Evolutionary conservation across 2,797 vertebrate genomes (phyloP), one percentile per base, ranked within the genome.

Genomic region (Emydoidea blandingii): DNA sequence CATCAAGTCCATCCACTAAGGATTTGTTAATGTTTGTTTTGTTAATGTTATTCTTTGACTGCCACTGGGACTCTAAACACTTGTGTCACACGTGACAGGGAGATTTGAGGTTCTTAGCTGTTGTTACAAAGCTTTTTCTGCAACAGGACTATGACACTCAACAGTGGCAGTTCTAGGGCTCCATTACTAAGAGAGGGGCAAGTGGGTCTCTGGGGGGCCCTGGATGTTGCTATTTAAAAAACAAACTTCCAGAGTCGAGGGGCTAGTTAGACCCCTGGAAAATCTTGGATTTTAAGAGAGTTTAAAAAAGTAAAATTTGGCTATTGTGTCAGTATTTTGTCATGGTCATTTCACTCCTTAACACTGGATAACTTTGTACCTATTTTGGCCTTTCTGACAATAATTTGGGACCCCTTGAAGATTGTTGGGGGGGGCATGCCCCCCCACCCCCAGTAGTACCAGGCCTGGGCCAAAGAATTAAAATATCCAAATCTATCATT

Each of bases 81-180:
- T 2, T 29, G 12, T 44, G 18, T 37, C 6, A 2, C 1, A 0
- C 0, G 1, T 62, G 72, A 53, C 10, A 1, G 4, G 2, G 54
- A 89, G 86, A 78, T 9, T 89, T 86, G 16, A 50, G 25, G 44
- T 34, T 5, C 41, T 15, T 27, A 47, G 1, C 0, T 1, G 47
- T 0, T 2, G 31, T 31, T 8, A 12, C 2, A 3, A 6, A 6
- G 34, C 54, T 65, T 78, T 12, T 50, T 8, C 78, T 1, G 52
- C 1, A 1, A 12, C 2, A 15, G 18, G 19, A 56, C 4, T 31
- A 4, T 19, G 52, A 1, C 4, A 12, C 6, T 44, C 14, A 27
- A 27, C 72, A 15, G 41, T 29, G 52, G 10, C 19, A 23, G 10
- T 23, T 41, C 34, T 41, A 23, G n/a, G 19, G 9, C n/a, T 19